Evolutionary conservation across 2,113 vertebrate genomes (phyloP).

Genomic region (Dinomys branickii): DNA sequence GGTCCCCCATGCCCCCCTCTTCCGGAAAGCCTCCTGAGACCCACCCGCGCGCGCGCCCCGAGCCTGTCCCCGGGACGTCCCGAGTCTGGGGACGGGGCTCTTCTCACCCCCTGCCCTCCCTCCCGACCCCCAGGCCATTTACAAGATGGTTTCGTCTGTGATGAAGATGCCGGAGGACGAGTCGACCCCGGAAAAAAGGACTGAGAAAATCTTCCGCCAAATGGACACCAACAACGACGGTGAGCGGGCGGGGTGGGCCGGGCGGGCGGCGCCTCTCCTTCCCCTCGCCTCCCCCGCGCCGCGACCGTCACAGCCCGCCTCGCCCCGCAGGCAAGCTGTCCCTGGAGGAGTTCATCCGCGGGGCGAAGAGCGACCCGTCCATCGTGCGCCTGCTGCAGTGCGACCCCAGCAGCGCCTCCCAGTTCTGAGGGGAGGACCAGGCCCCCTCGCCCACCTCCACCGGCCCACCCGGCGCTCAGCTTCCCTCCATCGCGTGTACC

Average conservation of each 20-base stretch:
- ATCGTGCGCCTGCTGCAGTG: conserved; percentile 99
- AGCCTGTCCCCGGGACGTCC: too few species aligned
- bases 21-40: neutral
- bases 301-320: neutral
- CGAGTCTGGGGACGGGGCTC: neutral
- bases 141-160: conserved; percentile 99
- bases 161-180: conserved; percentile 99
- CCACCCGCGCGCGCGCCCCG: neutral
- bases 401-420: conserved; percentile 95
- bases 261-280: neutral
- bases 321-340: conserved; percentile 93
- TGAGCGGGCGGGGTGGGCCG: conserved; percentile 81
- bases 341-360: conserved; percentile 98
- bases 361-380: conserved; percentile 99
- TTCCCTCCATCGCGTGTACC: conserved; percentile 67
- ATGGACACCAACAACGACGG: conserved; percentile 99
- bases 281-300: neutral
- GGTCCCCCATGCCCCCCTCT: neutral
- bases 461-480: conserved; percentile 57
- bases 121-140: conserved; percentile 92
- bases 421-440: conserved; percentile 88
- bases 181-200: conserved; percentile 98
- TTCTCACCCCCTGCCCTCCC: neutral
- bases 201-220: conserved; percentile 99
- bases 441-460: conserved; percentile 55